Conservation (phyloP, 2,113 vertebrate species). For the Phrynocephalus versicolor region DNA sequence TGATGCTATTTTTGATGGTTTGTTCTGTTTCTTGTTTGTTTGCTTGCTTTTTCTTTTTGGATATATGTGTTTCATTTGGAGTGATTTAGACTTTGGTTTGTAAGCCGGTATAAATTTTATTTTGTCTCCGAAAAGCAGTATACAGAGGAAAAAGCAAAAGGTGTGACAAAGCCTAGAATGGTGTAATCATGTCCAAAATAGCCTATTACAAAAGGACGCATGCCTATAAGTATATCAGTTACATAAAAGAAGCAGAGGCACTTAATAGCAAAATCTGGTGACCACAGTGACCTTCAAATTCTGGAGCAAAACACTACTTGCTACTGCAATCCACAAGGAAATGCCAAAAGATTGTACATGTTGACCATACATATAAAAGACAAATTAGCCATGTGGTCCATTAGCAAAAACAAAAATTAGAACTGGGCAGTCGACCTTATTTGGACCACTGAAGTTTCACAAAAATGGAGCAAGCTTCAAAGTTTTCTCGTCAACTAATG, state of each 20-base stretch:
- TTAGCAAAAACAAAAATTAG: no score
- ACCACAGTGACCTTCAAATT: background rate
- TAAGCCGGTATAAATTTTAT: background rate
- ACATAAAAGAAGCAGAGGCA: background rate
- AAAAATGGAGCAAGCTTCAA: no score
- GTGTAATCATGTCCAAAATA: background rate
- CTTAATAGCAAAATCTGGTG: background rate
- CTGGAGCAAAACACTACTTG: background rate
- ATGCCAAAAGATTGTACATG: background rate
- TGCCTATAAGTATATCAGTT: background rate
- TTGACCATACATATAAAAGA: background rate
- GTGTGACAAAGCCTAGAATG: background rate
- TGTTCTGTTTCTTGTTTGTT: no score
- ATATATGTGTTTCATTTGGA: background rate
- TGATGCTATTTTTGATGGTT: background rate
- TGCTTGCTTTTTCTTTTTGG: no score
- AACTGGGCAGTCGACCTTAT: no score
- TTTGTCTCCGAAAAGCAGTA: background rate
- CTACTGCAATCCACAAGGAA: background rate
- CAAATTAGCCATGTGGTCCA: background rate
- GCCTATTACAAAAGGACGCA: background rate
- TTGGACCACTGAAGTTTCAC: no score
- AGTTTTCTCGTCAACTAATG: no score
- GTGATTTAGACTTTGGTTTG: background rate
- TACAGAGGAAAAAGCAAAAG: background rate